These are phyloP conservation scores for Peromyscus maniculatus DNA, from an alignment of 2,113 vertebrate species.

Conservation along the genomic window DNA sequence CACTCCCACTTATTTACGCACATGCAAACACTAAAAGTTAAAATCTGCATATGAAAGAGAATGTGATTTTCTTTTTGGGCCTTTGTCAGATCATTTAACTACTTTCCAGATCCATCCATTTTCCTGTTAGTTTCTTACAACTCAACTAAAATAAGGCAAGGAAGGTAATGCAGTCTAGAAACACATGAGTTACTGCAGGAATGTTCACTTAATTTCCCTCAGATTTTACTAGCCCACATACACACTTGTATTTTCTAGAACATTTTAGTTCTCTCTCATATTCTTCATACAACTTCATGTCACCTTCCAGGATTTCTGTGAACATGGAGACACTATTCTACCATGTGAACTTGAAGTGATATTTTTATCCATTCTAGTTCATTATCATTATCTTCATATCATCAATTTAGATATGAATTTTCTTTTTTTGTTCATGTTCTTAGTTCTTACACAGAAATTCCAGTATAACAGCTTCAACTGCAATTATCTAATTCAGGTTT, in stretches of 20 bases:
- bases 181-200: neutral
- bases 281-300: neutral
- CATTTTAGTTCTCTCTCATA: neutral
- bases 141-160: neutral
- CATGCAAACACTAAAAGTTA: neutral
- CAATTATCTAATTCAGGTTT: neutral
- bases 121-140: constrained; percentile 10
- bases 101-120: neutral
- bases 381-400: neutral
- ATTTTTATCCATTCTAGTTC: neutral
- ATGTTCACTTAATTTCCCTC: neutral
- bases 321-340: neutral
- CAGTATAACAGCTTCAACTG: neutral
- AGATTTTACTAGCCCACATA: neutral
- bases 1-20: neutral
- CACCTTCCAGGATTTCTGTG: neutral
- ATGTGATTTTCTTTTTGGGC: neutral
- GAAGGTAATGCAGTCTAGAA: neutral
- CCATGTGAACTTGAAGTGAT: constrained; percentile 27
- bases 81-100: neutral
- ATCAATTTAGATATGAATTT: neutral
- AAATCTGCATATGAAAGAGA: neutral
- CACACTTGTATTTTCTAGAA: neutral
- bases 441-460: neutral
- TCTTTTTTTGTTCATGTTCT: neutral